phyloP scores from a whole-genome alignment of 2,888 invertebrate genomes.

The Agrilus mali region DNA sequence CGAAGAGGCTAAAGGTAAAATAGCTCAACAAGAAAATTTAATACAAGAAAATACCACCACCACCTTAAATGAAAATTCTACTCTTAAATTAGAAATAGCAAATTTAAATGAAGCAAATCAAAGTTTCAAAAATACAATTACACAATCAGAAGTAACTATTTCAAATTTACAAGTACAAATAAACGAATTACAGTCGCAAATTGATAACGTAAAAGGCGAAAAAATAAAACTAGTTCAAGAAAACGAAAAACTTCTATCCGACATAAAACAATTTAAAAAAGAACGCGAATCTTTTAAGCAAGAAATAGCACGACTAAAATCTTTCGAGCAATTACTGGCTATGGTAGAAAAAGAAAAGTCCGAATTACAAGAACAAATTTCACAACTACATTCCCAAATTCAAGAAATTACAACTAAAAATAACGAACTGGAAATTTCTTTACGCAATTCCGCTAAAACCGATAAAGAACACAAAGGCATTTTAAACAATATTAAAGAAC shows the following conservation, averaged over 20 bases:
- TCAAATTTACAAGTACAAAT: slow-evolving; percentile 1
- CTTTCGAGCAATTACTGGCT: no score
- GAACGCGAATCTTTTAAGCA: slow-evolving; percentile 1
- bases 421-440: no score
- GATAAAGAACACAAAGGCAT: neutral
- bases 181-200: slow-evolving; percentile 1
- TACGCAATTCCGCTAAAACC: neutral
- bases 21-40: slow-evolving; percentile 5
- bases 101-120: slow-evolving; percentile 1
- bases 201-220: slow-evolving; percentile 6
- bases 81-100: no score
- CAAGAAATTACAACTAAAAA: no score
- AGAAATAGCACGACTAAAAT: no score
- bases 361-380: no score
- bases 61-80: neutral
- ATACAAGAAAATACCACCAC: neutral
- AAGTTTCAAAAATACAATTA: slow-evolving; percentile 1
- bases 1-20: slow-evolving; percentile 6
- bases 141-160: neutral
- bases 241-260: slow-evolving; percentile 2
- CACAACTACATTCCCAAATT: no score
- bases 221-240: slow-evolving; percentile 7
- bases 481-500: slow-evolving; percentile 1
- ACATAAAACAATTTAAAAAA: slow-evolving; percentile 3
- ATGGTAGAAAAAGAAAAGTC: no score